These are phyloP conservation scores for Sebastes trivittatus DNA, from an alignment of 2,797 vertebrate genomes.

Conservation along the genomic window DNA sequence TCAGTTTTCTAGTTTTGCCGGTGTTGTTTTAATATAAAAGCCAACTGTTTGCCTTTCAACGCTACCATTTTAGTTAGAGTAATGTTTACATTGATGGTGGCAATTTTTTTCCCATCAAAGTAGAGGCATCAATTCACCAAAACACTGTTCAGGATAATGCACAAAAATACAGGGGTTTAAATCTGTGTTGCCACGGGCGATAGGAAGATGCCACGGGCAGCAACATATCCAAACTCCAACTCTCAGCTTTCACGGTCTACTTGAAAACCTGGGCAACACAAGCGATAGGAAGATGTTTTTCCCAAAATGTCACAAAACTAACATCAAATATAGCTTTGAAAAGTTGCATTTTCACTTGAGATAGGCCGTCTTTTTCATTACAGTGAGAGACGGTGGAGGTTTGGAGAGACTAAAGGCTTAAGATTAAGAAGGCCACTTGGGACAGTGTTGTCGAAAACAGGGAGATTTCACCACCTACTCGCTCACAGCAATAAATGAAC, in stretches of 20 bases:
- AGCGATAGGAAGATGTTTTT: neutral
- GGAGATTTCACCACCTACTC: neutral
- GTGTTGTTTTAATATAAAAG: neutral
- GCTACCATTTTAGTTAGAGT: neutral
- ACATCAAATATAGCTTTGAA: slow-evolving; percentile 26
- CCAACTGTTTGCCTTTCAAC: neutral
- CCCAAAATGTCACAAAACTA: slow-evolving; percentile 2
- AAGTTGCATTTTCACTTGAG: slow-evolving; percentile 17
- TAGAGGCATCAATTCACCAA: neutral
- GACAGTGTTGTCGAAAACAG: neutral
- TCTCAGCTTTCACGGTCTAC: neutral
- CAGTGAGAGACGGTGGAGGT: neutral
- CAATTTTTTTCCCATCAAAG: neutral
- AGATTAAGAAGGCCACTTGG: slow-evolving; percentile 4
- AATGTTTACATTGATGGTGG: neutral
- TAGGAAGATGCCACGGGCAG: too few species aligned
- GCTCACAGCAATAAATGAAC: neutral
- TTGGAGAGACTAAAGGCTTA: neutral
- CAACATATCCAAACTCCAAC: neutral
- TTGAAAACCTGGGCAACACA: neutral
- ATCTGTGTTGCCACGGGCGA: neutral
- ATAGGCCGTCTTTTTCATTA: slow-evolving; percentile 12
- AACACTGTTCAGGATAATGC: neutral
- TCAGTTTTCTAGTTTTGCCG: neutral
- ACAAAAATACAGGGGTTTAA: neutral